A percentile compares a stretch with the other conserved stretches of the same genome.
Conservation (phyloP, 2,113 vertebrate species). For the Neogale vison region DNA sequence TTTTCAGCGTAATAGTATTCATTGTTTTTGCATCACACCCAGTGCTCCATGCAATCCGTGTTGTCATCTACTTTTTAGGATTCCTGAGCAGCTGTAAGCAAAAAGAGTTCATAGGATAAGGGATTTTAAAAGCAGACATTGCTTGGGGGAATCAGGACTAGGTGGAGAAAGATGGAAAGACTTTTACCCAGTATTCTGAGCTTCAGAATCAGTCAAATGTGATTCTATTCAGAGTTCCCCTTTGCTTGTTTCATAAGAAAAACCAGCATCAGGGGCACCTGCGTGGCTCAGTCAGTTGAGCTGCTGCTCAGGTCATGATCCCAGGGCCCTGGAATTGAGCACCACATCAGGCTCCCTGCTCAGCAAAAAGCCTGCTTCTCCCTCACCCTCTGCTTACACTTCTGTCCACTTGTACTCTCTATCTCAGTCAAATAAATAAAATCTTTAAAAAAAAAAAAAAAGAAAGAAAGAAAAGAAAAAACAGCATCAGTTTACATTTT, state of each 20-base stretch:
- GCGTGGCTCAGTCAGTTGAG: too few relatives aligned
- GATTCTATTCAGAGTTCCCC: not conserved
- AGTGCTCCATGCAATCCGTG: too few relatives aligned
- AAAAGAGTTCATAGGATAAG: conserved; percentile 16
- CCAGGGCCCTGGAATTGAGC: too few relatives aligned
- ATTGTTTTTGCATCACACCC: too few relatives aligned
- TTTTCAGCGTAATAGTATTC: too few relatives aligned
- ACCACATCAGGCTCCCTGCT: too few relatives aligned
- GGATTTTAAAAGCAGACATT: conserved; percentile 28
- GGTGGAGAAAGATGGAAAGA: not conserved
- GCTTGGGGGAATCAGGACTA: not conserved
- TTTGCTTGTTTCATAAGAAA: not conserved
- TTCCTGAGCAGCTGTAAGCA: not conserved
- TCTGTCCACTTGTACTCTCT: too few relatives aligned
- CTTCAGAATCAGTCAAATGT: not conserved
- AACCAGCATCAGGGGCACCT: not conserved
- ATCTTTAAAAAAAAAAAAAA: too few relatives aligned
- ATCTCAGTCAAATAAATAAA: too few relatives aligned
- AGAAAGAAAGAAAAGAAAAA: not conserved
- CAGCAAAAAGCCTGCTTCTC: too few relatives aligned
- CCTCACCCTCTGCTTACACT: too few relatives aligned
- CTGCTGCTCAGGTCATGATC: too few relatives aligned
- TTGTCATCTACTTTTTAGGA: conserved; percentile 12
- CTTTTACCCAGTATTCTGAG: not conserved
- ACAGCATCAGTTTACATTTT: not conserved